Conservation (phyloP, 1,140 invertebrate genomes). For the Drosophila micromelanica region DNA sequence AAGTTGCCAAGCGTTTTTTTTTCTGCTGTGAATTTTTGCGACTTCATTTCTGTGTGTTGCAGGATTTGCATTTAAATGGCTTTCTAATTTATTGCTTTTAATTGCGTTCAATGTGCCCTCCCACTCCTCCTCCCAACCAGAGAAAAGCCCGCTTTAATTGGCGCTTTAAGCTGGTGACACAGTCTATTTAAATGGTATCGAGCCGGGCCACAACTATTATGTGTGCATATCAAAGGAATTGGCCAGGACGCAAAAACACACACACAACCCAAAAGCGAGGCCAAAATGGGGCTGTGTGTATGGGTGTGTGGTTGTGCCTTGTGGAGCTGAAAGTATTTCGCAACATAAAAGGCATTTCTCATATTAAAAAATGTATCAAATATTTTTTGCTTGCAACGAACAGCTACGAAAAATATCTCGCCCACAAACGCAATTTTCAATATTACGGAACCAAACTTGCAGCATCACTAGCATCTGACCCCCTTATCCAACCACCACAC, state of each 20-base stretch:
- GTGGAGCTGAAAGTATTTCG: slow-evolving; percentile 56
- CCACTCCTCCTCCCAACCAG: background rate
- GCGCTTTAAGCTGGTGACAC: slow-evolving; percentile 46
- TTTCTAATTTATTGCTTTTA: slow-evolving; percentile 75
- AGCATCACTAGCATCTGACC: background rate
- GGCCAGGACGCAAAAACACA: slow-evolving; percentile 16
- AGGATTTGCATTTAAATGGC: slow-evolving; percentile 68
- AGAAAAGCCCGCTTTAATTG: slow-evolving; percentile 45
- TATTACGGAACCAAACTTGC: slow-evolving; percentile 53
- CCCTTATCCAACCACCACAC: too few species aligned
- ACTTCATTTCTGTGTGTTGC: slow-evolving; percentile 37
- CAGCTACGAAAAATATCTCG: slow-evolving; percentile 62
- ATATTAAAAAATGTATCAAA: slow-evolving; percentile 81
- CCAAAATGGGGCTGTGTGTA: background rate
- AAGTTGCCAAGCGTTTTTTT: background rate
- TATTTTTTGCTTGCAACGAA: slow-evolving; percentile 71
- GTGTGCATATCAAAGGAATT: slow-evolving; percentile 60
- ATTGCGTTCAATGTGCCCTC: slow-evolving; percentile 32
- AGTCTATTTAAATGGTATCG: slow-evolving; percentile 14
- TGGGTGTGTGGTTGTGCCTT: background rate
- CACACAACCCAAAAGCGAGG: background rate
- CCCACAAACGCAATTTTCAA: slow-evolving; percentile 78
- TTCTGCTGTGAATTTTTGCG: slow-evolving; percentile 49
- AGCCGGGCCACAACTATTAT: slow-evolving; percentile 22
- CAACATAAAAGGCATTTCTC: slow-evolving; percentile 77